Conservation (phyloP, 2,113 vertebrate genomes). For the Notarius quadriscutis region DNA sequence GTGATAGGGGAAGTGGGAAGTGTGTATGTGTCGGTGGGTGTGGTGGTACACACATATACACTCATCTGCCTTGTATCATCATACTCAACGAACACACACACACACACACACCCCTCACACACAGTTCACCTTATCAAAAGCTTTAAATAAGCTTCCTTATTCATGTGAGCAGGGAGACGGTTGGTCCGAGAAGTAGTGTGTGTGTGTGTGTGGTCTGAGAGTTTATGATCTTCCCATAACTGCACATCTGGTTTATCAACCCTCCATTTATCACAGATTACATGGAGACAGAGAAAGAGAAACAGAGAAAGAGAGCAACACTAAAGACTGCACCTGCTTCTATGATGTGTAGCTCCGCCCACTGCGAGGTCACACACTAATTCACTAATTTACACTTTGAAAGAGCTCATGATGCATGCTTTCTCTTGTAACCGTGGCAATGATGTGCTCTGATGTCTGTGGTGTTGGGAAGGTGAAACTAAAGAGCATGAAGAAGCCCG, state of each 20-base stretch:
- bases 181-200: not conserved
- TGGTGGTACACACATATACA: not conserved
- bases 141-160: not conserved
- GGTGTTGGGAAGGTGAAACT: slow-evolving; percentile 54
- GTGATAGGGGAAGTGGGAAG: not conserved
- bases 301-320: not conserved
- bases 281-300: not conserved
- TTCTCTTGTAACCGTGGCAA: slow-evolving; percentile 28
- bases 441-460: slow-evolving; percentile 42
- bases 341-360: not conserved
- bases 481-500: slow-evolving; percentile 49
- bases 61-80: slow-evolving; percentile 19
- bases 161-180: not conserved
- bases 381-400: slow-evolving; percentile 5
- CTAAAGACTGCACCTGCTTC: not conserved
- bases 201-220: slow-evolving; percentile 8
- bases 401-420: not conserved
- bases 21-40: not conserved
- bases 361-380: slow-evolving; percentile 21
- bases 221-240: slow-evolving; percentile 35
- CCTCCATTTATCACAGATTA: slow-evolving; percentile 3
- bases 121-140: slow-evolving; percentile 4
- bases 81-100: slow-evolving; percentile 53
- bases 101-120: not conserved
- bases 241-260: slow-evolving; percentile 44